A percentile compares a stretch with the other conserved stretches of the same genome.
Conservation (phyloP, 2,888 invertebrate species). For the Protodeltote pygarga region DNA sequence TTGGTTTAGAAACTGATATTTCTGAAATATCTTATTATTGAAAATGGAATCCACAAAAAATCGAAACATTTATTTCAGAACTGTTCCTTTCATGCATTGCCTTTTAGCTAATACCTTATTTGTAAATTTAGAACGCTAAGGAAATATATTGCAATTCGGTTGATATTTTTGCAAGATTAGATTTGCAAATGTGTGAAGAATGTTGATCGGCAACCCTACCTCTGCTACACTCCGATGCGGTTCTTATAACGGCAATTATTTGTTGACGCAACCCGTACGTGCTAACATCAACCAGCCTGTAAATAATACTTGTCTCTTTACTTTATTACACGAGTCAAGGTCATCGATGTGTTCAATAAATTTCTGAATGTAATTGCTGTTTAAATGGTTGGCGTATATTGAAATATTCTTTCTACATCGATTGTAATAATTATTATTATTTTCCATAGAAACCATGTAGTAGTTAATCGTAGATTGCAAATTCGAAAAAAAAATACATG, state of each 20-base stretch:
- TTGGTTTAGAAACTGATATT: neutral
- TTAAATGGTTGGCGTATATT: conserved; percentile 4
- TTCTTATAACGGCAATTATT: conserved; percentile 68
- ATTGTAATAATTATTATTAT: conserved; percentile 7
- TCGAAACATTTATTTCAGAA: conserved; percentile 13
- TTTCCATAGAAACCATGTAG: too few species aligned
- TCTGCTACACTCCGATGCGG: conserved; percentile 56
- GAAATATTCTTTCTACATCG: conserved; percentile 1
- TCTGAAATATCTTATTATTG: conserved; percentile 9
- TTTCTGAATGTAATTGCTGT: conserved; percentile 1
- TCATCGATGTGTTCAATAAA: conserved; percentile 33
- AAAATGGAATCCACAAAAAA: neutral
- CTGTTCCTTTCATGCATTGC: neutral
- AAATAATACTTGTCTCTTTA: conserved; percentile 55
- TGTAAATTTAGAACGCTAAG: neutral
- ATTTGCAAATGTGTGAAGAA: conserved; percentile 4
- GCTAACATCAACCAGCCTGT: conserved; percentile 39
- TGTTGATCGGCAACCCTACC: conserved; percentile 36
- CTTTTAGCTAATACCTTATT: conserved; percentile 3
- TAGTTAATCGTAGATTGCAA: too few species aligned
- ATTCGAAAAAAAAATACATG: too few species aligned
- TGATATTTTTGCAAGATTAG: conserved; percentile 3
- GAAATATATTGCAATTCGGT: conserved; percentile 7
- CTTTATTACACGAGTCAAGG: conserved; percentile 59
- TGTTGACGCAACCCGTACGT: conserved; percentile 59